These are phyloP conservation scores for Hippocampus abdominalis DNA, from an alignment of 2,113 vertebrate species.

Conservation along the genomic window DNA sequence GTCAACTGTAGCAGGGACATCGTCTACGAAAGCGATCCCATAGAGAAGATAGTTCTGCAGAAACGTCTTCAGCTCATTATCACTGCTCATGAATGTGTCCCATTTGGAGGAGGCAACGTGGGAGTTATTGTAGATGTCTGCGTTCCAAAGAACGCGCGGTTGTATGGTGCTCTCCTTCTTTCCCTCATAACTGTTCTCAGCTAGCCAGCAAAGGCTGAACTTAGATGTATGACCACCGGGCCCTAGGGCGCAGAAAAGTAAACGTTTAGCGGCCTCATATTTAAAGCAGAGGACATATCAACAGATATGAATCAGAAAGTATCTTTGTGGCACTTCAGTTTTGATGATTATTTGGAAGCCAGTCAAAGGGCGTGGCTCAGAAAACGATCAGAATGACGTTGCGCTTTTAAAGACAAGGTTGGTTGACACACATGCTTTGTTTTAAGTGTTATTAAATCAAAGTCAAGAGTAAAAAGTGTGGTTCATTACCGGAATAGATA, in stretches of 20 bases:
- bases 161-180: conserved; percentile 76
- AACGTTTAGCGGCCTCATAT: neutral
- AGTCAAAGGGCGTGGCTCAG: too few relatives aligned
- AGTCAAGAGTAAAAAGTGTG: too few relatives aligned
- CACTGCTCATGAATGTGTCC: conserved; percentile 79
- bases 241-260: conserved; percentile 68
- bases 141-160: conserved; percentile 82
- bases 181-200: conserved; percentile 84
- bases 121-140: conserved; percentile 77
- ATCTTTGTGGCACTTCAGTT: neutral
- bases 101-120: conserved; percentile 72
- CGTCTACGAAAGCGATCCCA: conserved; percentile 88
- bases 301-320: neutral
- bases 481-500: too few relatives aligned
- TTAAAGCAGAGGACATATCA: too few relatives aligned
- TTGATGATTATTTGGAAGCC: too few relatives aligned
- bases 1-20: conserved; percentile 80
- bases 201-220: conserved; percentile 83
- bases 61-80: conserved; percentile 82
- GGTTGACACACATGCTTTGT: too few relatives aligned
- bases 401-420: too few relatives aligned
- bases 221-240: conserved; percentile 82
- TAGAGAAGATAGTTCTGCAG: conserved; percentile 84
- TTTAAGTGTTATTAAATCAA: too few relatives aligned
- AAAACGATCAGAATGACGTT: too few relatives aligned